Evolutionary conservation across 2,888 invertebrate species (phyloP), one percentile per base, ranked within the genome.

Genomic region (Sminthurides aquaticus): DNA sequence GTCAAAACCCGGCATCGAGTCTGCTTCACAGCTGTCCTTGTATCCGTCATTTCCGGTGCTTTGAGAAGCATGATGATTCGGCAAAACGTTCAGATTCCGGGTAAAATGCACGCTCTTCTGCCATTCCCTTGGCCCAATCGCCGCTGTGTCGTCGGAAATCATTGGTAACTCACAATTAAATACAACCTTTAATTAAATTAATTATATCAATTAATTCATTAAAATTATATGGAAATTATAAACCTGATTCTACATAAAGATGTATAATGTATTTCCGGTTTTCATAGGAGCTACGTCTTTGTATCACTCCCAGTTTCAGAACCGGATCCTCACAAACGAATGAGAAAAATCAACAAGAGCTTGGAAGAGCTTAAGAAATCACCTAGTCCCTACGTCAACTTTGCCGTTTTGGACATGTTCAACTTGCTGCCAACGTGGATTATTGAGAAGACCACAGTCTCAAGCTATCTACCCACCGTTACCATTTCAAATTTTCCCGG

Each of bases 71-170:
- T 67, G 68, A 71, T 71, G 71, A 62, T 70, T 2, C 67, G 64
- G 52, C 34, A 66, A 49, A 67, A 67, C 2, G 69, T 70, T 3
- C 62, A 65, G 15, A 67, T 71, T 11, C 71, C 71, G 3, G 20
- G 49, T 15, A 69, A 66, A 63, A 69, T 71, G 62, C 67, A 69
- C 60, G 71, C 71, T 28, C 65, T 71, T 52, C 67, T 71, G 2
- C 71, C 71, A 5, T 52, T 71, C 0, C 71, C 71, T 11, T 71
- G 71, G 71, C 70, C 70, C n/a, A 70, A 69, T 24, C 69, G 70
- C 49, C 71, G 70, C 3, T 26, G 61, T 3, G 62, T 56, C 20
- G 66, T 71, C 27, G 65, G 67, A 28, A 71, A 71, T 60, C 71
- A 71, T 52, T 71, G 71, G 70, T 69, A n/a, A n/a, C n/a, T n/a